Conservation (phyloP, 2,113 vertebrate genomes). For the Corythornis vintsioides region DNA sequence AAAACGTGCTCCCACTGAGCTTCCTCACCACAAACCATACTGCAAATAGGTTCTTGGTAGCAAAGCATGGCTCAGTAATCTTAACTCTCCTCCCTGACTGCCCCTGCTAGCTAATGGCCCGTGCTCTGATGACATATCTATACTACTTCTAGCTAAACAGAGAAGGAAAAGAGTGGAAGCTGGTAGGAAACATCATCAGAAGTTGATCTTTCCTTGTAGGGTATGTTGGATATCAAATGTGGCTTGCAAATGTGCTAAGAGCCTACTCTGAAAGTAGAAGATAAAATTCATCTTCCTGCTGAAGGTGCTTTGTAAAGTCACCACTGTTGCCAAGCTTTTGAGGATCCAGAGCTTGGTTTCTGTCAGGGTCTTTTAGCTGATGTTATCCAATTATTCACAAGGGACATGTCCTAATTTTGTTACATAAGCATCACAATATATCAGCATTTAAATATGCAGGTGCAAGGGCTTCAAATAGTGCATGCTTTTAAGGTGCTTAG, state of each 20-base stretch:
- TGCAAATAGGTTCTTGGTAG: not conserved
- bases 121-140: not conserved
- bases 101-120: not conserved
- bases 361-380: not conserved
- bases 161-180: not conserved
- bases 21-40: not conserved
- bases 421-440: no score
- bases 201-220: not conserved
- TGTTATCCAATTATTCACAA: not conserved
- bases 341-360: accelerated
- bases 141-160: not conserved
- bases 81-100: not conserved
- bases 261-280: not conserved
- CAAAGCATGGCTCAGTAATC: not conserved
- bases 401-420: not conserved
- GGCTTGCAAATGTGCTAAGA: not conserved
- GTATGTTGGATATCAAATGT: not conserved
- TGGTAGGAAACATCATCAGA: not conserved
- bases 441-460: not conserved
- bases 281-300: not conserved
- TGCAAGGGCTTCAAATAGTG: not conserved
- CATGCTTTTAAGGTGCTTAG: not conserved
- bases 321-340: not conserved
- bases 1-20: not conserved
- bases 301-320: not conserved